These are phyloP conservation scores for Apistogramma diplotaenia DNA, from an alignment of 2,113 vertebrate species.

Conservation along the genomic window DNA sequence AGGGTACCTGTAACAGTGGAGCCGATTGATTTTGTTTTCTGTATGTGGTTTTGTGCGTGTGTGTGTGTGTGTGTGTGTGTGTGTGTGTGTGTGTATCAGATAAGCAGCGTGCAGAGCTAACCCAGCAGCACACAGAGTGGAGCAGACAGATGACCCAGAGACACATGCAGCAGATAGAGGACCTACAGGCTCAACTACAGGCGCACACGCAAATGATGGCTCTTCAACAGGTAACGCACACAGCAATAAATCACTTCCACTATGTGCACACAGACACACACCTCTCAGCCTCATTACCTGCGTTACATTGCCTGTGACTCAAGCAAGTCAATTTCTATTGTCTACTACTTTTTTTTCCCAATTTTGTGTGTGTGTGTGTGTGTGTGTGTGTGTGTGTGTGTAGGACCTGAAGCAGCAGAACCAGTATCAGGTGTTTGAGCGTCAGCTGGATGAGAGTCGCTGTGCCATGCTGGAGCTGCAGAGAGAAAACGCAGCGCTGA, in stretches of 20 bases:
- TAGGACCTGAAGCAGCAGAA: constrained; percentile 84
- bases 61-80: constrained; percentile 28
- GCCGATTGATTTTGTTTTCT: constrained; percentile 48
- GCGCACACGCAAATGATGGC: constrained; percentile 80
- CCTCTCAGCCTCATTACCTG: neutral
- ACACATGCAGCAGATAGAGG: constrained; percentile 87
- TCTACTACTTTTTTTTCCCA: neutral
- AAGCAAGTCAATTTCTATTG: neutral
- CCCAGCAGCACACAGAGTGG: constrained; percentile 84
- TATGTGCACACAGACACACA: neutral
- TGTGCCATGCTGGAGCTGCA: constrained; percentile 77
- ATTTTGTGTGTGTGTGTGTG: neutral
- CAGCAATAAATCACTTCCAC: neutral
- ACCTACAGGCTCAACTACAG: constrained; percentile 81
- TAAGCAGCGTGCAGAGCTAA: constrained; percentile 84
- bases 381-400: neutral
- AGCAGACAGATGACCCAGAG: constrained; percentile 80
- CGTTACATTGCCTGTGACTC: neutral
- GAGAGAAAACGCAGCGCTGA: constrained; percentile 84
- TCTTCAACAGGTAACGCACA: constrained; percentile 73
- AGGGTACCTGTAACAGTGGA: constrained; percentile 60
- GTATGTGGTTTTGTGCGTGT: neutral
- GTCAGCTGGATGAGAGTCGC: constrained; percentile 79
- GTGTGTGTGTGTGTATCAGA: constrained; percentile 73
- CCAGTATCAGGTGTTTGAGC: constrained; percentile 80